Conservation (phyloP, 2,797 vertebrate species). For the Brachyalestes nurse region DNA sequence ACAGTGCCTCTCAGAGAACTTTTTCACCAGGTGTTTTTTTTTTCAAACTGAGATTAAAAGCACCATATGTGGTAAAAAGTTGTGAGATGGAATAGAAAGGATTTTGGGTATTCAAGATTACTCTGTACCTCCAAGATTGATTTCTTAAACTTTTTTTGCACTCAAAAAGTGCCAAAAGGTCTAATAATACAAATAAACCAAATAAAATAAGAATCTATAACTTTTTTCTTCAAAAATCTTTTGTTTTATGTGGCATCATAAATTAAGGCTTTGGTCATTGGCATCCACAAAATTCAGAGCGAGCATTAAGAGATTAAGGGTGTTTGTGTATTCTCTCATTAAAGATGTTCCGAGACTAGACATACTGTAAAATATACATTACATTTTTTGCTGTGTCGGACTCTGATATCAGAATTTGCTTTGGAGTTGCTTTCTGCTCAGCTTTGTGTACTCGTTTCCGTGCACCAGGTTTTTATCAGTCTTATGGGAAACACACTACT, state of each 20-base stretch:
- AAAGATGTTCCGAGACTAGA: too few species aligned
- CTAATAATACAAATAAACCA: constrained; percentile 30
- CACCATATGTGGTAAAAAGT: constrained; percentile 23
- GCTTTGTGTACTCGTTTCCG: too few species aligned
- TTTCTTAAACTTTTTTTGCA: constrained; percentile 7
- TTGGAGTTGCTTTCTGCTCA: too few species aligned
- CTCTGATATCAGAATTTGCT: too few species aligned
- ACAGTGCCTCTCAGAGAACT: constrained; percentile 11
- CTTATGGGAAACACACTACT: too few species aligned
- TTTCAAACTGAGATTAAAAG: constrained; percentile 15
- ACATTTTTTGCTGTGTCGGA: too few species aligned
- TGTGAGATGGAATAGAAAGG: constrained; percentile 9
- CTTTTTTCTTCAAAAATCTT: too few species aligned
- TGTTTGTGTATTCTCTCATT: too few species aligned
- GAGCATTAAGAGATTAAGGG: background rate
- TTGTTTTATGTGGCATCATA: too few species aligned
- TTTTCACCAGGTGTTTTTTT: constrained; percentile 1
- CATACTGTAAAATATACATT: too few species aligned
- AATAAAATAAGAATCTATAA: too few species aligned
- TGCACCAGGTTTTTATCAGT: too few species aligned
- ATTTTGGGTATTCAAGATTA: constrained; percentile 11
- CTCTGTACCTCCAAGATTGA: background rate
- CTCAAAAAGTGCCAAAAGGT: constrained; percentile 3
- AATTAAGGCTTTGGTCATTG: background rate
- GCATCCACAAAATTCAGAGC: background rate